These are phyloP conservation scores for Diaprepes abbreviatus DNA, from an alignment of 2,888 invertebrate species.

Conservation along the genomic window DNA sequence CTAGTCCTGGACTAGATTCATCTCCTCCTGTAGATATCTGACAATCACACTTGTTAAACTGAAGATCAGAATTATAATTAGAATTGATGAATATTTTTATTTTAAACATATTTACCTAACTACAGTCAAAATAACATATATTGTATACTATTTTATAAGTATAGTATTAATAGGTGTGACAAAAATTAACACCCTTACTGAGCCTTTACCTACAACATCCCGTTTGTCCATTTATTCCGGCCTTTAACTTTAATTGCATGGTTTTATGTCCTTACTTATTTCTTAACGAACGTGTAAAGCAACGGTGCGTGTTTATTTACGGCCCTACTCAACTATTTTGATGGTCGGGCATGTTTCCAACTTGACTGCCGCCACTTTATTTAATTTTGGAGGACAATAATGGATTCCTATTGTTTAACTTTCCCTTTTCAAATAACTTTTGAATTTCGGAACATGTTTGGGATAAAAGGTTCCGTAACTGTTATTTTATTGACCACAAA, in stretches of 20 bases:
- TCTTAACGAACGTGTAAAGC: slow-evolving; percentile 4
- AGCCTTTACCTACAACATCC: too few relatives aligned
- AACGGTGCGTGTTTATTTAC: slow-evolving; percentile 9
- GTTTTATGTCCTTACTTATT: background rate
- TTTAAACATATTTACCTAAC: too few relatives aligned
- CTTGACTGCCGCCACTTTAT: slow-evolving; percentile 14
- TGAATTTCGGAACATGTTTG: background rate
- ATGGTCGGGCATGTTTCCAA: slow-evolving; percentile 6
- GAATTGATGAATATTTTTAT: too few relatives aligned
- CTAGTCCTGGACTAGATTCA: too few relatives aligned
- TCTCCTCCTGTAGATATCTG: too few relatives aligned
- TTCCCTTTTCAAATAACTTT: slow-evolving; percentile 1
- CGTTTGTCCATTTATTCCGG: background rate
- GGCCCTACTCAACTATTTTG: slow-evolving; percentile 7
- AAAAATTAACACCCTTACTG: too few relatives aligned
- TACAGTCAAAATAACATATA: too few relatives aligned
- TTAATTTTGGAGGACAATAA: slow-evolving; percentile 9
- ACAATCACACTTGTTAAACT: too few relatives aligned
- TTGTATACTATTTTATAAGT: too few relatives aligned
- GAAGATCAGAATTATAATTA: too few relatives aligned
- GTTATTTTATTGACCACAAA: background rate
- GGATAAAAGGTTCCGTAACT: background rate
- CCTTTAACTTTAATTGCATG: background rate
- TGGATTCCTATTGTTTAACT: slow-evolving; percentile 8
- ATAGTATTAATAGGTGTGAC: too few relatives aligned